A percentile compares a stretch with the other conserved stretches of the same genome.
These are phyloP conservation scores for Spongilla lacustris DNA, from an alignment of 37 sponge, comb jelly and placozoan genomes.

Conservation along the genomic window DNA sequence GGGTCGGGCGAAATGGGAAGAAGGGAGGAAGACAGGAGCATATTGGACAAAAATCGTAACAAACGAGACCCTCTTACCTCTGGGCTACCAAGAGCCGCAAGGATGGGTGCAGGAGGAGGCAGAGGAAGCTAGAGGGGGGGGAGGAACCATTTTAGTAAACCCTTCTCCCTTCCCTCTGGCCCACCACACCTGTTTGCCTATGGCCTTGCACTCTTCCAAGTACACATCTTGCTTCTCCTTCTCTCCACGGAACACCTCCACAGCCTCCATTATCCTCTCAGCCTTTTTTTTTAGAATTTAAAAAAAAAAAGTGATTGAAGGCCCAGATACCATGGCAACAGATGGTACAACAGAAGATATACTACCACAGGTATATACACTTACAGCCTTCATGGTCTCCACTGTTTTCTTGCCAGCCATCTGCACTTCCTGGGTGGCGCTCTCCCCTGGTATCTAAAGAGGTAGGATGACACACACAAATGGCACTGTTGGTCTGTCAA, in stretches of 20 bases:
- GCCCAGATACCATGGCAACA: neutral
- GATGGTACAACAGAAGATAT: neutral
- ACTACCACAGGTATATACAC: conserved; percentile 1
- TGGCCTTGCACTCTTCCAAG: conserved; percentile 32
- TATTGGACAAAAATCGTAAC: neutral
- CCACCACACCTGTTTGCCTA: conserved; percentile 48
- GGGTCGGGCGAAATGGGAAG: neutral
- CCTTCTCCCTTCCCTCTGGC: neutral
- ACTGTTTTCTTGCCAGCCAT: conserved; percentile 77
- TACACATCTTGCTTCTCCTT: conserved; percentile 47
- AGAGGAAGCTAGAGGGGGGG: conserved; percentile 44
- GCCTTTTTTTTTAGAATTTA: conserved; percentile 69
- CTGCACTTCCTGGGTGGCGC: conserved; percentile 33
- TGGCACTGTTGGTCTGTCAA: neutral
- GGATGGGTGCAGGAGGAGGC: conserved; percentile 72
- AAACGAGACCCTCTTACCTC: conserved; percentile 31
- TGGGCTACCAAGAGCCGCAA: conserved; percentile 71
- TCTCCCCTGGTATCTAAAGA: conserved; percentile 66
- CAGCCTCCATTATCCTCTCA: conserved; percentile 88
- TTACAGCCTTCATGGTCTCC: conserved; percentile 77
- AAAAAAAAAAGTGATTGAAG: too few relatives aligned
- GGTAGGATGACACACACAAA: neutral
- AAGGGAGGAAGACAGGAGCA: neutral
- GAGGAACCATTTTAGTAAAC: neutral
- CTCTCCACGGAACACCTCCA: conserved; percentile 80